Evolutionary conservation across 2,888 invertebrate genomes (phyloP).

Genomic region (Myopa testacea): DNA sequence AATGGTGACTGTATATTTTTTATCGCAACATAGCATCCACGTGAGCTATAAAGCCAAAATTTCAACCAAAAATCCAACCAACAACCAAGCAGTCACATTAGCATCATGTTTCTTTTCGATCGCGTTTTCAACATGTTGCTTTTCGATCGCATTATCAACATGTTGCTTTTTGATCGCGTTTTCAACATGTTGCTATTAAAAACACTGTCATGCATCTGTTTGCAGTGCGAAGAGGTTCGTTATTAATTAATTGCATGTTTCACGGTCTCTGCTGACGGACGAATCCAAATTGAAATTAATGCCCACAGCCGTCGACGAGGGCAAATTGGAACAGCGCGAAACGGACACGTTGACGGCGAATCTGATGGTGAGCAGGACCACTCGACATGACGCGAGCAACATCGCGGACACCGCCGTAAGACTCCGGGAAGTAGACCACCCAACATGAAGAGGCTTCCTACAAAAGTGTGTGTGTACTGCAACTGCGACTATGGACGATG

Average conservation of each 20-base stretch:
- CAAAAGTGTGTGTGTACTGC: not conserved
- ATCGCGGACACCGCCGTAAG: not conserved
- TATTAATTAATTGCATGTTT: conserved; percentile 35
- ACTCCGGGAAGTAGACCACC: no score
- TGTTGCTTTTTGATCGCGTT: not conserved
- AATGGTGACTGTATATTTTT: no score
- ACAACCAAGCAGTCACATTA: no score
- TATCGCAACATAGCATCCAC: no score
- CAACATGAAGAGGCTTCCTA: no score
- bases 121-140: not conserved
- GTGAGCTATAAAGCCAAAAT: no score
- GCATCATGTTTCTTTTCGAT: not conserved
- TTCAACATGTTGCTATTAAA: not conserved
- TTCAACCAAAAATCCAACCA: no score
- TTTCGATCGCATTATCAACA: not conserved
- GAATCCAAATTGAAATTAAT: conserved; percentile 32
- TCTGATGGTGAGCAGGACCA: not conserved
- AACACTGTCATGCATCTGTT: not conserved
- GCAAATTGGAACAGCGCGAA: conserved; percentile 12
- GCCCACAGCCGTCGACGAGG: conserved; percentile 2
- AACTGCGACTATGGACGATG: conserved; percentile 2
- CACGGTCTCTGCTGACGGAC: conserved; percentile 1
- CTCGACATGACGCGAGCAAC: conserved; percentile 22
- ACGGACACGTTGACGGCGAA: not conserved
- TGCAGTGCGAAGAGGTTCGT: not conserved